Conservation (phyloP, 2,113 vertebrate genomes). For the Carettochelys insculpta region DNA sequence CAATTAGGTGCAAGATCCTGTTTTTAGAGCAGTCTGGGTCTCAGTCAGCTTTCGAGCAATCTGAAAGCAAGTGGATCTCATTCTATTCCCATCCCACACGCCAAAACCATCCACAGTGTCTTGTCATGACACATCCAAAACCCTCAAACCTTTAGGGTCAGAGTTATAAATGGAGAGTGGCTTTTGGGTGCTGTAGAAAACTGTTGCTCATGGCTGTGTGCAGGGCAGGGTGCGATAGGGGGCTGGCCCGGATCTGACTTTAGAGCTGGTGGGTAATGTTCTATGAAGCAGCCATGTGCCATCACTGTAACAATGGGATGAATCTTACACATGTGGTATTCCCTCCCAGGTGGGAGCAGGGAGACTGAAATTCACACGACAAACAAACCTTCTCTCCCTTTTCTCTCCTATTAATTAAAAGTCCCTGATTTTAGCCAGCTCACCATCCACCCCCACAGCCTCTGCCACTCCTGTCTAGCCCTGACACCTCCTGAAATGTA, state of each 20-base stretch:
- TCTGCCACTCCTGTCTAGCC: background rate
- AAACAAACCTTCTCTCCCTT: background rate
- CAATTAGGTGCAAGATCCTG: background rate
- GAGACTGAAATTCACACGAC: background rate
- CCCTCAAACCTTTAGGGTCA: background rate
- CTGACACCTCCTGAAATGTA: background rate
- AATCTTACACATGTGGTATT: background rate
- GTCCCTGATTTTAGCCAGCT: accelerated
- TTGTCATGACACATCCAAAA: background rate
- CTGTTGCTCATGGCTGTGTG: background rate
- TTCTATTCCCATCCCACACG: background rate
- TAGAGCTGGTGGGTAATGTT: background rate
- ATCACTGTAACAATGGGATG: background rate
- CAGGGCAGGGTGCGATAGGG: background rate
- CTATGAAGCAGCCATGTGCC: background rate
- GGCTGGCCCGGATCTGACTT: too few species aligned
- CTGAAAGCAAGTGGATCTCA: background rate
- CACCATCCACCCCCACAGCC: background rate
- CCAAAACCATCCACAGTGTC: background rate
- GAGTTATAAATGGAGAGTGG: background rate
- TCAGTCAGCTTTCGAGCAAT: background rate
- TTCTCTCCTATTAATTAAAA: background rate
- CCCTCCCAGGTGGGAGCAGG: background rate
- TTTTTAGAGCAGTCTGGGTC: background rate
- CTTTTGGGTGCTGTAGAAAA: background rate